These are phyloP conservation scores for Mormyrops attenuatus DNA, from an alignment of 2,797 vertebrate genomes.

Conservation along the genomic window DNA sequence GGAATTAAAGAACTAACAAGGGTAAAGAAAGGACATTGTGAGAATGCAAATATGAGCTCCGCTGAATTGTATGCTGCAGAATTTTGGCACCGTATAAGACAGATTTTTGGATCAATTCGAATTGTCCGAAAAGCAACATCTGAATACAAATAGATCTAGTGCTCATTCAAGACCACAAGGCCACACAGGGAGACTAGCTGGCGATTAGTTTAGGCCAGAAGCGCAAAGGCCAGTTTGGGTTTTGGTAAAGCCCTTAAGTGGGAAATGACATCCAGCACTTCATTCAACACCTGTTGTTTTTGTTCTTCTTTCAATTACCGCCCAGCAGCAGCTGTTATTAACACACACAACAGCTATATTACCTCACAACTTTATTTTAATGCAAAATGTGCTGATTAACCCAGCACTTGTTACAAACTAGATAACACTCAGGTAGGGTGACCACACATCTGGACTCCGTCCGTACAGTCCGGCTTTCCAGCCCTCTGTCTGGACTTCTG, in stretches of 20 bases:
- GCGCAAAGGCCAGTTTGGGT: background rate
- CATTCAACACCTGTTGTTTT: background rate
- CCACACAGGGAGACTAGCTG: background rate
- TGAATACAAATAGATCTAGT: background rate
- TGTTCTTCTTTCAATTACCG: background rate
- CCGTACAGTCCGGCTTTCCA: background rate
- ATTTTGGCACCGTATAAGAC: constrained; percentile 13
- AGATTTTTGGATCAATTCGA: background rate
- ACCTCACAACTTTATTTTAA: background rate
- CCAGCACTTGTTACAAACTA: background rate
- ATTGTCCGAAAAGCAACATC: background rate
- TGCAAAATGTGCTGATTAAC: background rate
- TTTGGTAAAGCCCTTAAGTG: background rate
- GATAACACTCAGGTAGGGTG: background rate
- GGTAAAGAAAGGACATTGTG: constrained; percentile 34
- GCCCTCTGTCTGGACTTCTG: background rate
- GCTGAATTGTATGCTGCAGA: background rate
- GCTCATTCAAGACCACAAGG: background rate
- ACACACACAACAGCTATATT: background rate
- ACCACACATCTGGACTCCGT: background rate
- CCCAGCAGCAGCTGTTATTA: background rate
- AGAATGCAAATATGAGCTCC: constrained; percentile 22
- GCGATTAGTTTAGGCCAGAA: background rate
- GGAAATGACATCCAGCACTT: background rate
- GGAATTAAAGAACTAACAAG: constrained; percentile 34